phyloP scores from a whole-genome alignment of 2,888 invertebrate species.

The Ophioninae sp. region DNA sequence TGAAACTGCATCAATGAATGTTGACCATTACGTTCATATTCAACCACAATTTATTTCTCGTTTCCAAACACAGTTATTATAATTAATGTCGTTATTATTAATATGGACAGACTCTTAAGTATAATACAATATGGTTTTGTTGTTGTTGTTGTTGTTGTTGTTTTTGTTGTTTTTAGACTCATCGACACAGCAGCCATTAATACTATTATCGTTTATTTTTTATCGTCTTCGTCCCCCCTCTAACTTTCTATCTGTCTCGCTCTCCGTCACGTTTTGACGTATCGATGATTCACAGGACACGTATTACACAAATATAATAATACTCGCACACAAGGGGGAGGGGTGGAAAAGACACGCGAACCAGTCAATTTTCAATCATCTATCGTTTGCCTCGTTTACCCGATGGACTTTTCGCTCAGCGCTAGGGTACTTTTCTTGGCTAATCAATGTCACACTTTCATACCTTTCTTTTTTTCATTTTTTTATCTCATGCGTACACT shows the following conservation, averaged over 20 bases:
- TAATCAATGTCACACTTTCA: constrained; percentile 51
- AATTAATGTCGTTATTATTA: constrained; percentile 81
- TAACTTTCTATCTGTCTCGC: constrained; percentile 40
- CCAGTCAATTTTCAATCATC: constrained; percentile 55
- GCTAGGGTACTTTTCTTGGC: constrained; percentile 35
- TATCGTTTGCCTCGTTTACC: constrained; percentile 39
- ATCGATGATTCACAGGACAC: constrained; percentile 52
- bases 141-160: constrained; percentile 49
- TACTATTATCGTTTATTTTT: constrained; percentile 80
- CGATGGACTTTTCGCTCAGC: constrained; percentile 39
- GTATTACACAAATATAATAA: constrained; percentile 58
- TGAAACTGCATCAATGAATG: constrained; percentile 50
- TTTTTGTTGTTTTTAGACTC: constrained; percentile 71
- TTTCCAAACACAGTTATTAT: constrained; percentile 82
- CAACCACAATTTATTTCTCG: constrained; percentile 82
- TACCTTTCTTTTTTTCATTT: constrained; percentile 47
- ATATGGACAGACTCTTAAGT: constrained; percentile 81
- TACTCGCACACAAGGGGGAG: constrained; percentile 47
- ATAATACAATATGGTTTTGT: constrained; percentile 80
- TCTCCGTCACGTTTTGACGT: constrained; percentile 40
- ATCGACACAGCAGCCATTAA: constrained; percentile 80
- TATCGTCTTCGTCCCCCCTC: constrained; percentile 70
- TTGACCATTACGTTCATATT: constrained; percentile 76
- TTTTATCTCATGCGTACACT: constrained; percentile 74
- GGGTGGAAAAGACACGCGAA: constrained; percentile 42